Evolutionary conservation across 30 jellyfish, hydroid and myxozoan genomes (phyloP).

Genomic region (Pelagia noctiluca): DNA sequence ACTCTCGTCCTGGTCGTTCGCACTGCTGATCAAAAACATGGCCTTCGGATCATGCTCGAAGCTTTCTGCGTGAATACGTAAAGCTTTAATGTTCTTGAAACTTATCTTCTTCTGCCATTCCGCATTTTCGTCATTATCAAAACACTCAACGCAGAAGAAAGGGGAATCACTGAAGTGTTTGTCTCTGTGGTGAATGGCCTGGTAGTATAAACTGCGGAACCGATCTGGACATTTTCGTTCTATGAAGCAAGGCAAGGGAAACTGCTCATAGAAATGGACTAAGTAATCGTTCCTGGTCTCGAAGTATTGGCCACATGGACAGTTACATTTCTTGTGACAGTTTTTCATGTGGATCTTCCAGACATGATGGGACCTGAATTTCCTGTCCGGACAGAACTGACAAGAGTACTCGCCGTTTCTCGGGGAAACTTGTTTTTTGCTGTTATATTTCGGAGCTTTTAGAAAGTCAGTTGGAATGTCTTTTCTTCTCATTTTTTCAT

Average conservation of each 20-base stretch:
- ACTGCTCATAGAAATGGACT: slow-evolving; percentile 71
- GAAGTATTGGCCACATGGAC: slow-evolving; percentile 80
- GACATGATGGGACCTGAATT: slow-evolving; percentile 25
- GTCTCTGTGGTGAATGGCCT: slow-evolving; percentile 84
- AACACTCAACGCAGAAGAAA: slow-evolving; percentile 71
- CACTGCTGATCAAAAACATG: slow-evolving; percentile 65
- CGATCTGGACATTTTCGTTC: slow-evolving; percentile 94
- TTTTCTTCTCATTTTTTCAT: neutral
- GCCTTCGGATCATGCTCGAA: slow-evolving; percentile 75
- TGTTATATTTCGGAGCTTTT: neutral
- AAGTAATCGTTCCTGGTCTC: slow-evolving; percentile 78
- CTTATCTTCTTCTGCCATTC: slow-evolving; percentile 12
- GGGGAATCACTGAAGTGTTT: slow-evolving; percentile 77
- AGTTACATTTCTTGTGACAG: slow-evolving; percentile 84
- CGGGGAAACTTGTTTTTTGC: neutral
- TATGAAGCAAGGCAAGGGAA: slow-evolving; percentile 85
- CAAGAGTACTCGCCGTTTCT: slow-evolving; percentile 46
- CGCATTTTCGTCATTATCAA: slow-evolving; percentile 13
- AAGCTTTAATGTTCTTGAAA: slow-evolving; percentile 65
- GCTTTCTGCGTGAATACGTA: slow-evolving; percentile 77
- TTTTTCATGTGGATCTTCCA: slow-evolving; percentile 81
- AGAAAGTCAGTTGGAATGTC: neutral
- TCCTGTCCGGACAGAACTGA: slow-evolving; percentile 69
- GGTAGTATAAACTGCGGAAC: slow-evolving; percentile 83
- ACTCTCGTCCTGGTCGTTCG: slow-evolving; percentile 27